Percentiles rank a stretch among this genome's conserved stretches.
These are phyloP conservation scores for Isichthys henryi DNA, from an alignment of 2,113 vertebrate genomes.

Conservation along the genomic window DNA sequence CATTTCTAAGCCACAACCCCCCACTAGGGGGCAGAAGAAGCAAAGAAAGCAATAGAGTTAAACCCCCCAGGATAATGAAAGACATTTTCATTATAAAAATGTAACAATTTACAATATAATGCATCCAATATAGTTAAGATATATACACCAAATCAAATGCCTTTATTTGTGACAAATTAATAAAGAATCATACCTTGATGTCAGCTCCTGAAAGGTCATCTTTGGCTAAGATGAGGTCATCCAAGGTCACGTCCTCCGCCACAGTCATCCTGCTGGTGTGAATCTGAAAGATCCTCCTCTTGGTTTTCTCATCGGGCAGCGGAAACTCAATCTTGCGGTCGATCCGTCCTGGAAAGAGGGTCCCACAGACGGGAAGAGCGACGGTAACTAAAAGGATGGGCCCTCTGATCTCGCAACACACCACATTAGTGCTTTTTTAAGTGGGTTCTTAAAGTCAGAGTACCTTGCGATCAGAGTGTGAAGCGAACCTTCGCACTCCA, in stretches of 20 bases:
- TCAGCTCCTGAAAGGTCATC: constrained; percentile 95
- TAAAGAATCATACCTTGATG: constrained; percentile 73
- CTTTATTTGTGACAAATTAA: neutral
- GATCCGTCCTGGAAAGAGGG: constrained; percentile 71
- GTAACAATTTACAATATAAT: neutral
- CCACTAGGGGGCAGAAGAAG: constrained; percentile 2
- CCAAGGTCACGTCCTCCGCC: constrained; percentile 83
- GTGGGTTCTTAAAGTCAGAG: neutral
- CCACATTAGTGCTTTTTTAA: neutral
- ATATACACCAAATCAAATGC: neutral
- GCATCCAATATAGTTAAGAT: neutral
- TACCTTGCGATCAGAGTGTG: neutral
- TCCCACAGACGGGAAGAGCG: neutral
- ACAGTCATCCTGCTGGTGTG: constrained; percentile 96
- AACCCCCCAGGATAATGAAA: neutral
- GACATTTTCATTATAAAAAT: neutral
- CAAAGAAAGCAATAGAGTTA: neutral
- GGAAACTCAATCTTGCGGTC: constrained; percentile 97
- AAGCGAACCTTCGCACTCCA: neutral
- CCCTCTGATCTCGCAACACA: neutral
- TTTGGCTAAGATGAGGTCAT: constrained; percentile 93
- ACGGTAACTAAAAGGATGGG: neutral
- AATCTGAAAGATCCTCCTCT: constrained; percentile 94
- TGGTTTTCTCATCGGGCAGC: constrained; percentile 94
- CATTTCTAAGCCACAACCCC: neutral